Evolutionary conservation across 2,888 invertebrate genomes (phyloP).

Genomic region (Cotesia congregata): DNA sequence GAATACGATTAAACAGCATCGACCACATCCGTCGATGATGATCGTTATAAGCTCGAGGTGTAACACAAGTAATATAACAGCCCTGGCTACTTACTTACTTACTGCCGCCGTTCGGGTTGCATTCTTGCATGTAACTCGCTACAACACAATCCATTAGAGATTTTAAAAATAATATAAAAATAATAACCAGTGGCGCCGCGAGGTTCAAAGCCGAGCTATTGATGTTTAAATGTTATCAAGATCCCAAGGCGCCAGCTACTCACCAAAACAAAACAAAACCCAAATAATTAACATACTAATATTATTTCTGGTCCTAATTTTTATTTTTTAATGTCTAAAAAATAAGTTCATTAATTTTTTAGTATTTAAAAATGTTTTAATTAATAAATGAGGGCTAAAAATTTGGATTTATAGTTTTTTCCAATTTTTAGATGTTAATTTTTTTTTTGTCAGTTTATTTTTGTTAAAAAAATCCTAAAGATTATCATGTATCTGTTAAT

Average conservation of each 20-base stretch:
- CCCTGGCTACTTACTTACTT: slow-evolving; percentile 36
- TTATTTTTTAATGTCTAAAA: too few species aligned
- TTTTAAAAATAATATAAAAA: slow-evolving; percentile 14
- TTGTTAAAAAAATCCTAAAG: too few species aligned
- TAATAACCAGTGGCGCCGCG: slow-evolving; percentile 17
- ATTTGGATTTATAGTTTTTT: too few species aligned
- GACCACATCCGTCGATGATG: slow-evolving; percentile 66
- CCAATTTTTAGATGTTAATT: too few species aligned
- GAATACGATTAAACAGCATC: slow-evolving; percentile 62
- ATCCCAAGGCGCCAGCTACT: slow-evolving; percentile 54
- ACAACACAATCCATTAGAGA: slow-evolving; percentile 42
- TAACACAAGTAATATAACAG: slow-evolving; percentile 54
- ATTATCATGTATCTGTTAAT: too few species aligned
- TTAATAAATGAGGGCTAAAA: too few species aligned
- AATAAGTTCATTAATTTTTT: too few species aligned
- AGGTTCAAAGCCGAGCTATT: slow-evolving; percentile 14
- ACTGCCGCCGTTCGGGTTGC: slow-evolving; percentile 54
- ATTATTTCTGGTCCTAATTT: too few species aligned
- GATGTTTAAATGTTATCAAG: slow-evolving; percentile 18
- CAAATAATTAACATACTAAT: background rate
- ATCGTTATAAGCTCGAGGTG: slow-evolving; percentile 60
- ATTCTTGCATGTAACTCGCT: slow-evolving; percentile 63
- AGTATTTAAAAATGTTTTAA: too few species aligned
- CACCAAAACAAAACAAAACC: background rate
- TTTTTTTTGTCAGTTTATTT: too few species aligned